phyloP scores from a whole-genome alignment of 1,140 invertebrate genomes.

The Yoshiicerus persimilis region DNA sequence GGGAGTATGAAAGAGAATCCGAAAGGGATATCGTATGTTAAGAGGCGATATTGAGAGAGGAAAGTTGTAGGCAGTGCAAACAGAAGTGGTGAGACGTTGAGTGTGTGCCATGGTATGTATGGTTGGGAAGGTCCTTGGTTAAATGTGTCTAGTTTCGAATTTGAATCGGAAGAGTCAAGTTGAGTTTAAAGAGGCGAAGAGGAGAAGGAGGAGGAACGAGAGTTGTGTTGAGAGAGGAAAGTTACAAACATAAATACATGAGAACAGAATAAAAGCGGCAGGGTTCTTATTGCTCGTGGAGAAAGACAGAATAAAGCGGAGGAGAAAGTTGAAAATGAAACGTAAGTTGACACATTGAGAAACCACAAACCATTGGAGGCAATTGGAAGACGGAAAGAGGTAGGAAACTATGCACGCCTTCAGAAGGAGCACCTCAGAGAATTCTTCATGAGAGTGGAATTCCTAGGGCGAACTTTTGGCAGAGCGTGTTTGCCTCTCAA shows the following conservation, averaged over 20 bases:
- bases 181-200: not conserved
- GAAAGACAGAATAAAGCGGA: not conserved
- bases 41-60: not conserved
- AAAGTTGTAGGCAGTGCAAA: not conserved
- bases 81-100: not conserved
- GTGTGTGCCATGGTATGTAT: not conserved
- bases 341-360: constrained; percentile 35
- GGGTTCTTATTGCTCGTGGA: not conserved
- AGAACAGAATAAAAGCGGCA: not conserved
- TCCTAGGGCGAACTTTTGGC: constrained; percentile 28
- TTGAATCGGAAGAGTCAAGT: not conserved
- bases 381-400: constrained; percentile 21
- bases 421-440: constrained; percentile 17
- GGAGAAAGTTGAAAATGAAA: constrained; percentile 28
- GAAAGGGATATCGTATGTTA: not conserved
- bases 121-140: not conserved
- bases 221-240: not conserved
- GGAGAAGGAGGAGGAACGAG: not conserved
- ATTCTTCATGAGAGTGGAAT: constrained; percentile 26
- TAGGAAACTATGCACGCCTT: constrained; percentile 23
- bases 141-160: not conserved
- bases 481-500: constrained; percentile 40
- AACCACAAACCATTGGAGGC: constrained; percentile 32
- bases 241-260: not conserved
- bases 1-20: not conserved